Evolutionary conservation across 2,113 vertebrate genomes (phyloP), one percentile per base, ranked within the genome.

Genomic region (Forbesichthys papilliferus): DNA sequence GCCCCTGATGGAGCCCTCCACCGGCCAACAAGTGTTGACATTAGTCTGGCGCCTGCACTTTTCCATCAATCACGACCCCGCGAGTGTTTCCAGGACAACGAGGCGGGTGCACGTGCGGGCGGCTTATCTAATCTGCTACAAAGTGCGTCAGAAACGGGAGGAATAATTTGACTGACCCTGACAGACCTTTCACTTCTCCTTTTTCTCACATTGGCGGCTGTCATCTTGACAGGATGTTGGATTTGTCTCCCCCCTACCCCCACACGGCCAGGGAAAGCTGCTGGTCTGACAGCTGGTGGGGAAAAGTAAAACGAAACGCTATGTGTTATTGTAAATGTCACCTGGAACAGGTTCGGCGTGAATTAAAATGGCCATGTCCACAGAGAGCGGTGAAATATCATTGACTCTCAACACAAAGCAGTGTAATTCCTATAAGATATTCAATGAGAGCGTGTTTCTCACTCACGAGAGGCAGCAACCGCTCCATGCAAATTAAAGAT

Each of bases 161-260:
- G 79, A 87, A 87, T 87, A 59, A 89, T 86, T 88, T 83, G 71
- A 84, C 65, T 70, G 77, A 80, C 68, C 78, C 71, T 80, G 86
- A 82, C 87, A 87, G 71, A 82, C 73, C 83, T 74, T 87, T 88
- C 81, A 77, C 78, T 75, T 68, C 73, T 67, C 76, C 66, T 73
- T 80, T 77, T 71, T 77, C 52, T 72, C 52, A 82, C 82, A 71
- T 9, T 57, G 66, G 59, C 61, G 51, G 71, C 75, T 82, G 77
- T 82, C 84, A 83, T 46, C 56, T 53, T 77, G 81, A 82, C 76
- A 73, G 62, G 36, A 60, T 13, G 42, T 54, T 61, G 72, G 48
- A 75, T 82, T 83, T 67, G 64, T 78, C 76, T 79, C 62, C 61
- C 69, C 33, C 54, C 60, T 42, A 51, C 13, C 1, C 20, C 20